Conservation (phyloP, 1,140 invertebrate genomes). For the Hydropsyche tenuis region DNA sequence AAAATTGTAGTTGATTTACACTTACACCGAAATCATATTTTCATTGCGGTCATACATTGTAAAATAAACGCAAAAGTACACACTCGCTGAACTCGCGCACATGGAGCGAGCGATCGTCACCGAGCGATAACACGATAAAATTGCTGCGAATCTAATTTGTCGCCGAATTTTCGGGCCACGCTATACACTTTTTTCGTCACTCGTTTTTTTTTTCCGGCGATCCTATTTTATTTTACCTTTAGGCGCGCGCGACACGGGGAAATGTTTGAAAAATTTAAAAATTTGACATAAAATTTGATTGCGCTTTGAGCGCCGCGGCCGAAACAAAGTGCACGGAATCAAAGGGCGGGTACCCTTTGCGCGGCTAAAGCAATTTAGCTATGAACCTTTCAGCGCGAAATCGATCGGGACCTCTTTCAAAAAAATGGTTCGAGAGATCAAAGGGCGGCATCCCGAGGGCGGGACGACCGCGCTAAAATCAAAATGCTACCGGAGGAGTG, state of each 20-base stretch:
- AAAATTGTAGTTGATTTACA: no score
- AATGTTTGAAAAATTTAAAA: constrained; percentile 39
- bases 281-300: constrained; percentile 45
- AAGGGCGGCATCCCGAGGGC: constrained; percentile 10
- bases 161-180: neutral
- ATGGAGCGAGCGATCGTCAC: neutral
- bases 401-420: constrained; percentile 45
- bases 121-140: constrained; percentile 8
- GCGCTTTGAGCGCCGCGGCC: constrained; percentile 39
- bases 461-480: neutral
- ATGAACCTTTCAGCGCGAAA: constrained; percentile 43
- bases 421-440: constrained; percentile 40
- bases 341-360: constrained; percentile 43
- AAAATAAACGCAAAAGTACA: neutral
- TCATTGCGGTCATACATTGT: neutral
- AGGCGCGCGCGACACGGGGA: neutral
- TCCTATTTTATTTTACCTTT: no score
- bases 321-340: constrained; percentile 44
- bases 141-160: constrained; percentile 24
- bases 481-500: constrained; percentile 12
- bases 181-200: no score
- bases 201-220: no score
- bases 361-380: constrained; percentile 44
- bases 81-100: neutral
- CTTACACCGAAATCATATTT: no score